Evolutionary conservation across 1,140 invertebrate species (phyloP).

Genomic region (Brachionus manjavacas): DNA sequence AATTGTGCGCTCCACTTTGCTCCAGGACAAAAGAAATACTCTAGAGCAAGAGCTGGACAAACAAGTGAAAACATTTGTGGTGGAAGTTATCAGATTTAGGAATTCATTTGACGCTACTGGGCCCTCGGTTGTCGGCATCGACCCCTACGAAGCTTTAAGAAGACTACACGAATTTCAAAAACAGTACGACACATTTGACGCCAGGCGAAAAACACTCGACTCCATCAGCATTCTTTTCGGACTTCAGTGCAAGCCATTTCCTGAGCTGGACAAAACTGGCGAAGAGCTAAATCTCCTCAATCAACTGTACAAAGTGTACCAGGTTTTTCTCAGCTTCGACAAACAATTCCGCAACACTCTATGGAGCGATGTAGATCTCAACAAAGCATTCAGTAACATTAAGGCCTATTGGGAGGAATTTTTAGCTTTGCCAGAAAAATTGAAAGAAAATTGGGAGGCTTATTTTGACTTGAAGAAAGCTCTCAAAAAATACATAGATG

Average conservation of each 20-base stretch:
- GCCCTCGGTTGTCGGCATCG: slow-evolving; percentile 54
- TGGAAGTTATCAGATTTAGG: slow-evolving; percentile 58
- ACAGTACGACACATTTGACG: slow-evolving; percentile 51
- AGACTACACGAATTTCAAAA: slow-evolving; percentile 54
- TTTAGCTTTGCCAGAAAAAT: slow-evolving; percentile 6
- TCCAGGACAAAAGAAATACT: slow-evolving; percentile 54
- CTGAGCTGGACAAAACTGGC: slow-evolving; percentile 56
- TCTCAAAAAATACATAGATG: slow-evolving; percentile 26
- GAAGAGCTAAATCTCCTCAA: slow-evolving; percentile 55
- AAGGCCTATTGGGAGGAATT: slow-evolving; percentile 24
- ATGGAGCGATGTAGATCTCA: slow-evolving; percentile 53
- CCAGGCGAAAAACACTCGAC: slow-evolving; percentile 54
- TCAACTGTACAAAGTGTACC: slow-evolving; percentile 56
- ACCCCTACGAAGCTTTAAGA: slow-evolving; percentile 53
- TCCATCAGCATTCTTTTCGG: slow-evolving; percentile 58
- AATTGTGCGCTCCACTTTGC: slow-evolving; percentile 50
- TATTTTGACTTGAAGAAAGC: slow-evolving; percentile 14
- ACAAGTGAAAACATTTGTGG: slow-evolving; percentile 58
- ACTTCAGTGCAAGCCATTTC: slow-evolving; percentile 54
- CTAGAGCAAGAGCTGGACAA: slow-evolving; percentile 58
- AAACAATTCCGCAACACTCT: slow-evolving; percentile 53
- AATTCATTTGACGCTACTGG: slow-evolving; percentile 58
- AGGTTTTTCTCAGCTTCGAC: slow-evolving; percentile 57
- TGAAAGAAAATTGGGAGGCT: slow-evolving; percentile 40
- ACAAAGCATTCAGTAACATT: not conserved